These are phyloP conservation scores for Nothobranchius furzeri DNA, from an alignment of 2,113 vertebrate species.

Conservation along the genomic window DNA sequence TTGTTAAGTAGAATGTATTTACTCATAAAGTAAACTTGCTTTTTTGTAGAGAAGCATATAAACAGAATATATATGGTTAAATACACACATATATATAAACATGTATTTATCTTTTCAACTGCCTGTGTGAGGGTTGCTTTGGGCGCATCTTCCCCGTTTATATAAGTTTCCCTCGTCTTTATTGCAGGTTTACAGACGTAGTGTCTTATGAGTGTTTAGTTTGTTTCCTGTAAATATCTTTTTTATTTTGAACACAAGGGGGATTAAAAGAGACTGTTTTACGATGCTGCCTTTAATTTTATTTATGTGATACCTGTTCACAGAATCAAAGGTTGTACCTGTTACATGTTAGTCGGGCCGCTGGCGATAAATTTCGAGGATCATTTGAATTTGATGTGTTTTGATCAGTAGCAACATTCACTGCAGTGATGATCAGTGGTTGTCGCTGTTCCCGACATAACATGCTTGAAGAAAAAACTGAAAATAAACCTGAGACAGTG, in stretches of 20 bases:
- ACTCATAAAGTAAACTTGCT: constrained; percentile 73
- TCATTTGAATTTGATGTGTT: constrained; percentile 60
- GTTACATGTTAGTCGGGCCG: constrained; percentile 30
- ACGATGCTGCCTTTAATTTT: constrained; percentile 59
- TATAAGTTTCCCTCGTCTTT: constrained; percentile 39
- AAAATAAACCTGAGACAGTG: constrained; percentile 58
- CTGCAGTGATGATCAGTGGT: constrained; percentile 62
- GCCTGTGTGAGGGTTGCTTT: constrained; percentile 60
- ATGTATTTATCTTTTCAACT: constrained; percentile 69
- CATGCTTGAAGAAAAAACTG: constrained; percentile 62
- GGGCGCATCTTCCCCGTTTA: constrained; percentile 51
- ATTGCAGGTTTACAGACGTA: constrained; percentile 39
- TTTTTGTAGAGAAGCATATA: constrained; percentile 74
- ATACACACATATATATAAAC: constrained; percentile 66
- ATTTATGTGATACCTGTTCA: constrained; percentile 60
- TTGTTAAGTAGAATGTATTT: constrained; percentile 82
- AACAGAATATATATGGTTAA: constrained; percentile 70
- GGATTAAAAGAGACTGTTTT: constrained; percentile 54
- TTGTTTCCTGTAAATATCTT: constrained; percentile 52
- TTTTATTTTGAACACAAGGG: constrained; percentile 44
- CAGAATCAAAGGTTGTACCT: constrained; percentile 58
- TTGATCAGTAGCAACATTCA: constrained; percentile 73
- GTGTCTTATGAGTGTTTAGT: constrained; percentile 45
- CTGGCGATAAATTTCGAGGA: constrained; percentile 20
- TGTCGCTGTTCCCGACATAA: constrained; percentile 74